These are phyloP conservation scores for Heterochromis multidens DNA, from an alignment of 2,113 vertebrate genomes.

Conservation along the genomic window DNA sequence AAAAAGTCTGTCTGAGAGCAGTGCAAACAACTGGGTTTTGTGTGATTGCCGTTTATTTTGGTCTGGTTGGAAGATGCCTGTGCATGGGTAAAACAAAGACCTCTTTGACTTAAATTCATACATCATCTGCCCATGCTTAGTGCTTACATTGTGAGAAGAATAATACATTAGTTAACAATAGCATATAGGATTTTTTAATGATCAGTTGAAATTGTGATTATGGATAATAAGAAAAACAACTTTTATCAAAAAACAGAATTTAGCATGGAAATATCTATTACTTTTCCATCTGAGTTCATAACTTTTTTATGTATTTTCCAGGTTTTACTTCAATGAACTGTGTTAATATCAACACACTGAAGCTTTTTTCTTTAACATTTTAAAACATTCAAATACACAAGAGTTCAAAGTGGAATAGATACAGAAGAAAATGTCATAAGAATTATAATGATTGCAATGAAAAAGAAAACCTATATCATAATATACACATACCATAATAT, in stretches of 20 bases:
- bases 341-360: not conserved
- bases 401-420: not conserved
- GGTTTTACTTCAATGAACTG: not conserved
- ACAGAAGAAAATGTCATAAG: not conserved
- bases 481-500: no score
- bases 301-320: no score
- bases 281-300: not conserved
- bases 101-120: not conserved
- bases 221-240: not conserved
- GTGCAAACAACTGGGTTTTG: constrained; percentile 35
- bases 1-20: not conserved
- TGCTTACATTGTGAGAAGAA: not conserved
- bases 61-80: not conserved
- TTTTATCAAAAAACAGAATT: not conserved
- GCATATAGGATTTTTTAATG: not conserved
- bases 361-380: not conserved
- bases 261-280: not conserved
- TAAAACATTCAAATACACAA: not conserved
- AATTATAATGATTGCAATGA: not conserved
- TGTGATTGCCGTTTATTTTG: constrained; percentile 40
- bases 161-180: not conserved
- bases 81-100: not conserved
- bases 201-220: not conserved
- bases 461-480: no score
- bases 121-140: not conserved